Base-by-base conservation (phyloP, 1,140 invertebrate genomes). In the Drosophila neocordata region DNA sequence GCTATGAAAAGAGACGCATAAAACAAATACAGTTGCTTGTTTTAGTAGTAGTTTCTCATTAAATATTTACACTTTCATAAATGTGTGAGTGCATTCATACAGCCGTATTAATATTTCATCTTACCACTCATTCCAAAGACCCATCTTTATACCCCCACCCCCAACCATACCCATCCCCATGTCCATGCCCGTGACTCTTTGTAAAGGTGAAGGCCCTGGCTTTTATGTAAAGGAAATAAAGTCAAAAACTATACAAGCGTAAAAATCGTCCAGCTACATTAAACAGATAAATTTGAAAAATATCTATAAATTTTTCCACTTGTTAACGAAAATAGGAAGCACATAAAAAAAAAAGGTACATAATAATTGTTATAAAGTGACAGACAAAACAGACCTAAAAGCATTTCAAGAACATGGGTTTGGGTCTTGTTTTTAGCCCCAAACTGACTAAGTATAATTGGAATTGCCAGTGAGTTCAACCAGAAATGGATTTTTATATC, bases 21-120 rank as follows among this genome's bases (percentile, higher is more conserved):
- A 67, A 71, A 74, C 67, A 82, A 72, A 48, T 48, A 48, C 8
- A 8, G 41, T 48, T 20, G 41, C n/a, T 48, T 48, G 15, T 48
- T 20, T 15, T 35, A 12, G 34, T 35, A 35, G 34, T 48, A 48
- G 41, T 48, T 75, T 74, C 68, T 87, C 82, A 85, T 85, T 85
- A 85, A 85, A 85, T 85, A 85, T 85, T 85, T 87, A 85, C 78
- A 87, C 82, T 85, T 85, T 85, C 82, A 85, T 85, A 85, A 85
- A 85, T 85, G 82, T 87, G 82, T 85, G 83, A 85, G 82, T 87
- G 82, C 82, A 85, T 85, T 87, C 82, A 72, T 78, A 75, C 64
- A 75, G 81, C 78, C 76, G 70, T 71, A 73, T 85, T 88, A 85
- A 85, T 85, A 85, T 85, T 87, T 85, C 75, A 85, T 70, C 68